A percentile compares a stretch with the other conserved stretches of the same genome.
These are phyloP conservation scores for Petrocephalus zakoni DNA, from an alignment of 2,113 vertebrate species.

Conservation along the genomic window DNA sequence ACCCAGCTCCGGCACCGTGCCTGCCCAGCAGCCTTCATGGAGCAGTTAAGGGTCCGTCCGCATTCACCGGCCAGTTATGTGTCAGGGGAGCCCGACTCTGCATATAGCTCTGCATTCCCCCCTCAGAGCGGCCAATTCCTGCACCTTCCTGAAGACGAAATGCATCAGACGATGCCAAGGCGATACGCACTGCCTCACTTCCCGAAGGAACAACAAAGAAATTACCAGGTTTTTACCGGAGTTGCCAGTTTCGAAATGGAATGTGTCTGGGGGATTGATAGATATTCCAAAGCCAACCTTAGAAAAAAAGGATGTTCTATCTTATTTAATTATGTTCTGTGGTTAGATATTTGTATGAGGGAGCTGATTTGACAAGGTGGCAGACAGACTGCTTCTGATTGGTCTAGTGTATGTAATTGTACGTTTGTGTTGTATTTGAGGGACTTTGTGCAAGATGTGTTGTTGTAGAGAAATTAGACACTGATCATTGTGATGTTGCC, in stretches of 20 bases:
- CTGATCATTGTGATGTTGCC: conserved; percentile 2
- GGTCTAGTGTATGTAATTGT: conserved; percentile 57
- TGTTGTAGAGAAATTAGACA: conserved; percentile 41
- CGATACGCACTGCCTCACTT: conserved; percentile 19
- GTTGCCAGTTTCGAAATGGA: neutral
- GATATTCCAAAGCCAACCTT: conserved; percentile 43
- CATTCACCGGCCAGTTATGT: neutral
- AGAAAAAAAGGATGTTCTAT: conserved; percentile 34
- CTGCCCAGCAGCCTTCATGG: neutral
- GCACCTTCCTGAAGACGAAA: neutral
- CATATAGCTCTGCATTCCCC: neutral
- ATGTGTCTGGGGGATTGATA: neutral
- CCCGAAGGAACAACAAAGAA: conserved; percentile 41
- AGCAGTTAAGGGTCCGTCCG: neutral
- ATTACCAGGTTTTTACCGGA: conserved; percentile 32
- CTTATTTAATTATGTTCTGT: conserved; percentile 36
- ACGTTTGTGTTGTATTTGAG: conserved; percentile 54
- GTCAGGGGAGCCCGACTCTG: neutral
- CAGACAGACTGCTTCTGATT: conserved; percentile 31
- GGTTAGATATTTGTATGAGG: conserved; percentile 33
- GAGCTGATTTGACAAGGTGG: conserved; percentile 44
- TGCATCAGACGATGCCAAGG: conserved; percentile 8
- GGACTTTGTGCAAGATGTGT: conserved; percentile 60
- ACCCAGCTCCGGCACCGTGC: neutral
- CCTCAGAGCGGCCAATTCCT: neutral